Base-by-base conservation (phyloP, 2,797 vertebrate genomes). In the Denticeps clupeoides region DNA sequence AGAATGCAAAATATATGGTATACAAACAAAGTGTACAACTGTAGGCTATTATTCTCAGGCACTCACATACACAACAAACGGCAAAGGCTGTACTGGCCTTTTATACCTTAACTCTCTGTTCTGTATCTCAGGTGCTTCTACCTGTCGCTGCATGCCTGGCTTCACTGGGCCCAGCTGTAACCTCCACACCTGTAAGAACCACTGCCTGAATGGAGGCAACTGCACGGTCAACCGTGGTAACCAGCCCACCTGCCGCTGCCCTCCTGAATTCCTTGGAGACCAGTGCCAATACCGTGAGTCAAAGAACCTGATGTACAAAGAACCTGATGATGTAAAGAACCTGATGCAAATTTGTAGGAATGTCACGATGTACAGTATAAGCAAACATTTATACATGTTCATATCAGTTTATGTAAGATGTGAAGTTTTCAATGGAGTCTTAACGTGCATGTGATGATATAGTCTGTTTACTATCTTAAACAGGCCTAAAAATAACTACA, bases 211-310 rank as follows among this genome's bases (percentile, higher is more conserved):
- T 60, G 86, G 81, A 11, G 89, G 89, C 53, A 90, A 85, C 72
- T 97, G 93, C 70, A 74, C 79, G 0, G 93, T 97, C 53, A 97
- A 84, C 62, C 59, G 78, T n/a, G 93, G 93, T 54, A 97, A 96
- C 71, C 93, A 97, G 67, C 89, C 93, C 29, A 87, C 73, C 67
- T 97, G 93, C 76, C 79, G 60, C 60, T 97, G 93, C 63, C 70
- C 67, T 0, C 7, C 72, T 2, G 76, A 78, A 66, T 85, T 86
- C 75, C 82, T 88, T 44, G 93, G 93, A 0, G 87, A 93, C 74
- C 86, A 86, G 69, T 97, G 93, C 80, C 92, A 94, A 65, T 95
- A 85, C 74, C 76, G 93, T 96, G 75, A 91, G 91, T 87, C 25
- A 1, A 21, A 23, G 25, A 2, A 4, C 11, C 5, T n/a, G n/a